phyloP scores from a whole-genome alignment of 2,888 invertebrate species.

The Perithous albicinctus region DNA sequence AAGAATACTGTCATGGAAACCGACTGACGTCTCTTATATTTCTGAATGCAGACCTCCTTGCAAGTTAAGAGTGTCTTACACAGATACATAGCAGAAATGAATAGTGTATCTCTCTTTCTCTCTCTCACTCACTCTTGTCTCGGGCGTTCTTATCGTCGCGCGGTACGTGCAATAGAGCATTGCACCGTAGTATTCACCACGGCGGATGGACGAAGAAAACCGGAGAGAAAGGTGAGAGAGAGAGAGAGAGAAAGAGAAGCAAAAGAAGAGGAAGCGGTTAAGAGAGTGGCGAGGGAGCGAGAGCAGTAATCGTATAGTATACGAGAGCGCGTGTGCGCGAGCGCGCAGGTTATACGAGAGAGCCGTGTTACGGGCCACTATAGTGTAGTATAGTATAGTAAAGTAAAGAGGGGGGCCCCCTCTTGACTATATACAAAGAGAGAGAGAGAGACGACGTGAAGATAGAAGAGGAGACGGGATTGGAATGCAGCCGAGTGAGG shows the following conservation, averaged over 20 bases:
- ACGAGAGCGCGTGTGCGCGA: constrained; percentile 56
- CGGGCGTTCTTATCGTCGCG: constrained; percentile 32
- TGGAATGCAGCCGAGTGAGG: constrained; percentile 85
- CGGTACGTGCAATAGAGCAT: constrained; percentile 31
- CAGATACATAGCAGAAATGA: constrained; percentile 12
- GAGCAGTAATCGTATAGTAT: constrained; percentile 62
- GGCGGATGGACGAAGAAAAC: constrained; percentile 35
- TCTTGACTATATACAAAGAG: constrained; percentile 6
- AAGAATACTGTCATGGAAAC: not conserved
- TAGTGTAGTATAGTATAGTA: constrained; percentile 22
- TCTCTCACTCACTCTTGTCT: no score
- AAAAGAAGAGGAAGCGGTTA: constrained; percentile 36
- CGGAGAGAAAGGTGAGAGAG: constrained; percentile 26
- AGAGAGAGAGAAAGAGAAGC: constrained; percentile 41
- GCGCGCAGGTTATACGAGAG: constrained; percentile 53
- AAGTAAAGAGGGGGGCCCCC: constrained; percentile 36
- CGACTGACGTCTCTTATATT: not conserved
- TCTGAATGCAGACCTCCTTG: not conserved
- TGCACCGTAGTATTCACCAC: constrained; percentile 22
- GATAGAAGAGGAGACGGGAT: constrained; percentile 77
- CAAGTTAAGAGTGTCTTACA: not conserved
- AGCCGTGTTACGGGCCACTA: constrained; percentile 16
- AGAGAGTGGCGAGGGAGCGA: constrained; percentile 63
- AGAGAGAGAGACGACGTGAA: constrained; percentile 48
- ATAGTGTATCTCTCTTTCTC: constrained; percentile 26